Base-by-base conservation (phyloP, 2,797 vertebrate genomes). In the Champsocephalus esox region DNA sequence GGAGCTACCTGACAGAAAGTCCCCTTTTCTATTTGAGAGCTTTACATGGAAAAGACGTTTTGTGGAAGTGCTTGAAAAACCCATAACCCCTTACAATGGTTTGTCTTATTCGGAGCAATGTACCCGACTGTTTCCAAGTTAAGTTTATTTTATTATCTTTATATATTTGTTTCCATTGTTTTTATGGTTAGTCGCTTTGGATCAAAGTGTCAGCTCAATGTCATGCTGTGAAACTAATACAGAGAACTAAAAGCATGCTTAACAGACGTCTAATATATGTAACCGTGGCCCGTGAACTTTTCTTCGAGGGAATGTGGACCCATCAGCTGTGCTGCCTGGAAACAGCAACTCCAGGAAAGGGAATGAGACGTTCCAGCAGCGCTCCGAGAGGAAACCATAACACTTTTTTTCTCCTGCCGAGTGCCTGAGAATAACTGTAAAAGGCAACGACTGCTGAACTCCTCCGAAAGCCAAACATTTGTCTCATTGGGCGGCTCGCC, bases 391-490 rank as follows among this genome's bases (percentile, higher is more conserved):
- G 75, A 51, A 80, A 77, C 51, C 77, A 70, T 61, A 87, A 81
- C 80, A 89, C 52, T 59, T 80, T 73, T 80, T 73, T 81, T 59
- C 16, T 48, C 43, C 59, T 34, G 77, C 81, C 60, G n/a, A 14
- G 56, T 1, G 51, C 19, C 50, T 21, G 56, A 60, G 66, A 71
- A 93, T 88, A 66, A 48, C 94, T 94, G 91, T 95, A 95, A 94
- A 96, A 95, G 93, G 94, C 77, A 94, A 94, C 74, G 66, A 67
- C 72, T 21, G 51, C 51, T 32, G 58, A 79, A 73, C 73, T 73
- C 52, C 84, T 72, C 73, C 77, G 21, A 32, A 78, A 88, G 78
- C 70, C 86, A 92, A 92, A 90, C 91, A 89, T 82, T 80, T 68
- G 50, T 82, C 79, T 85, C 52, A 82, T 83, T 81, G 83, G 91